These are phyloP conservation scores for Meloidogyne exigua DNA, from an alignment of 1,140 invertebrate genomes.

Conservation along the genomic window DNA sequence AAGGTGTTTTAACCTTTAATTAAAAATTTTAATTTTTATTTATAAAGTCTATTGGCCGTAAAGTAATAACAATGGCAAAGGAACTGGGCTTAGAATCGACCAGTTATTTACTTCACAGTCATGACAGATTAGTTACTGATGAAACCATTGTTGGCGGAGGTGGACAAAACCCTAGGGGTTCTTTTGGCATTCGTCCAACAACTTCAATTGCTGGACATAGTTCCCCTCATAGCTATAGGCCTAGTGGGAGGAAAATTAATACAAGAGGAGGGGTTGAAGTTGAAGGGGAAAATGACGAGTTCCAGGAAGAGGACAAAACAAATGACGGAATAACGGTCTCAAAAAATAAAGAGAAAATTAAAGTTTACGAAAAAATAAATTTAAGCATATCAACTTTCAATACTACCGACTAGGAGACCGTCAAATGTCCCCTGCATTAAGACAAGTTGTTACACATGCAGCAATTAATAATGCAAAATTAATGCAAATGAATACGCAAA, in stretches of 20 bases:
- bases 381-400: conserved; percentile 2
- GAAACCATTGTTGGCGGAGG: conserved; percentile 38
- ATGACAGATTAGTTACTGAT: conserved; percentile 42
- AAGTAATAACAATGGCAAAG: conserved; percentile 50
- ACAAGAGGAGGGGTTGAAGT: conserved; percentile 15
- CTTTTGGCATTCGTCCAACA: conserved; percentile 28
- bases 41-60: conserved; percentile 44
- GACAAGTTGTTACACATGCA: conserved; percentile 16
- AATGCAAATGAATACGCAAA: conserved; percentile 3
- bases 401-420: background rate
- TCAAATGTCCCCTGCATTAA: background rate
- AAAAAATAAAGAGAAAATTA: too few species aligned
- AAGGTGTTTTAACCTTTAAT: conserved; percentile 72
- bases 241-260: background rate
- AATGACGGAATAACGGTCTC: background rate
- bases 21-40: background rate
- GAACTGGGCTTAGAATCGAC: conserved; percentile 44
- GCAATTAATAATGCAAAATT: conserved; percentile 24
- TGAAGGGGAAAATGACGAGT: background rate
- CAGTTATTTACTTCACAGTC: conserved; percentile 47
- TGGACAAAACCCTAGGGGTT: conserved; percentile 1
- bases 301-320: background rate
- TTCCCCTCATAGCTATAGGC: background rate
- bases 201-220: conserved; percentile 5
- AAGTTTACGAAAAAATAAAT: too few species aligned